Evolutionary conservation across 2,888 invertebrate species (phyloP), one percentile per base, ranked within the genome.

Genomic region (Oscheius sp.): DNA sequence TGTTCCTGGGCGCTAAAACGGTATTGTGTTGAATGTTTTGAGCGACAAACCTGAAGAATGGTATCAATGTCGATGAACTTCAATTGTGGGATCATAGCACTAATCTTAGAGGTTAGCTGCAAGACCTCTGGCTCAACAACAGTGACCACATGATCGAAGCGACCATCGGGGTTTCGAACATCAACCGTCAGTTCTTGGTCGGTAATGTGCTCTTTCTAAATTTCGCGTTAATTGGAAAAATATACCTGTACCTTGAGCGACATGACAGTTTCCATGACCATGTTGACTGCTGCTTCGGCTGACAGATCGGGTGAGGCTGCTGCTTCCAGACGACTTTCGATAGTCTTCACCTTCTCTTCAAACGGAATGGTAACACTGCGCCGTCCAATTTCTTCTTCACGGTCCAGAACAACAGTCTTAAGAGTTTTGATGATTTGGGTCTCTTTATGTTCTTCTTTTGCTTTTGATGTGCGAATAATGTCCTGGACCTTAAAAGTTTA

Each of bases 41-140:
- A 10, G 5, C 13, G 2, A 32, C 47, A 21, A 11, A 66, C 74
- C 60, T 68, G 82, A 29, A 84, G 78, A 29, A 84, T 82, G 21
- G 84, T 84, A 37, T 84, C 84, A n/a, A 84, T 73, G 59, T 83
- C 81, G 57, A 84, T 82, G 63, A 81, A 83, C 63, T 80, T 79
- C 63, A 79, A 53, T 42, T 70, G 70, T n/a, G 70, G 51, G 21
- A 62, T 59, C 42, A 65, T 21, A 21, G 62, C 59, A 33, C 35
- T 42, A 13, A 70, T 42, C 13, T 55, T 48, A 21, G 48, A 51
- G 13, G 57, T 59, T 32, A 74, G 59, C 59, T 74, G 68, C 4
- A 74, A 75, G 9, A 80, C 74, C 55, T 77, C 76, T 0, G 79
- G 78, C 70, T 84, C 85, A 0, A 84, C 70, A 0, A 85, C 83